Conservation (phyloP, 2,888 invertebrate species). For the Volucella inanis region DNA sequence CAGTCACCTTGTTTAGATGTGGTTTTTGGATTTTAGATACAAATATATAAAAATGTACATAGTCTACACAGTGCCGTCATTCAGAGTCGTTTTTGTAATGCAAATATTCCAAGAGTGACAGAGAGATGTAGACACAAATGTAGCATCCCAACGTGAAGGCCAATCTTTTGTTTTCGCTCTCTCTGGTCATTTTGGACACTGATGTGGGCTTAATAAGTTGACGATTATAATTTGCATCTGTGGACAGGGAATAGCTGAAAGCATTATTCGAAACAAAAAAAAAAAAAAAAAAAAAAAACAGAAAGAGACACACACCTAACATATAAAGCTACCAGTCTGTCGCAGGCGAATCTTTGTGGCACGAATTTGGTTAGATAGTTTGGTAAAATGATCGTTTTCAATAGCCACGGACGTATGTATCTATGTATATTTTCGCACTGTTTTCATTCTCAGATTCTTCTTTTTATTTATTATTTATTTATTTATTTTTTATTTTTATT, state of each 20-base stretch:
- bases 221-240: conserved; percentile 15
- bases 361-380: no score
- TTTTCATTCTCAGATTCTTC: no score
- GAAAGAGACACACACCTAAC: no score
- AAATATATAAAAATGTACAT: neutral
- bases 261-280: neutral
- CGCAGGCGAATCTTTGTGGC: no score
- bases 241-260: conserved; percentile 9
- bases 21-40: conserved; percentile 35
- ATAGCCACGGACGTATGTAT: no score
- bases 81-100: conserved; percentile 43
- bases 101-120: conserved; percentile 46
- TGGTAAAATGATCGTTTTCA: no score
- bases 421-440: no score
- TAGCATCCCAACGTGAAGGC: conserved; percentile 66
- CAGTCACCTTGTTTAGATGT: conserved; percentile 64
- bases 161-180: conserved; percentile 5
- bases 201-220: conserved; percentile 22
- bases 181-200: conserved; percentile 1
- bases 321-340: no score
- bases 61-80: conserved; percentile 37
- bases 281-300: neutral
- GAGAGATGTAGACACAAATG: conserved; percentile 5
- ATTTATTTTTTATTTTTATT: no score
- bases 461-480: no score